Base-by-base conservation (phyloP, 2,113 vertebrate genomes). In the Hippocampus guttulatus region DNA sequence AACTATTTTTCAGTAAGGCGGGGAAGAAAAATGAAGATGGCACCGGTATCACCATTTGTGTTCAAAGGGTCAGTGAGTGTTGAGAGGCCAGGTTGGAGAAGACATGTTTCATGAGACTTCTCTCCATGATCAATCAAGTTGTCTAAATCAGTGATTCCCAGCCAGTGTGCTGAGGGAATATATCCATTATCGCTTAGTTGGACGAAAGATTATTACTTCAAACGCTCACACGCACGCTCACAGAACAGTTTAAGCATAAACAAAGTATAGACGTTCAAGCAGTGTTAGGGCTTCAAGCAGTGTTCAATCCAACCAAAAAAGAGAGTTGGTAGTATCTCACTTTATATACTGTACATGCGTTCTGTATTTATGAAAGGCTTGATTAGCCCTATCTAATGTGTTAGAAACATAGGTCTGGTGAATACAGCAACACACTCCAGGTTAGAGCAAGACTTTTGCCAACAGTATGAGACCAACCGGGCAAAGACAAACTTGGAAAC, bases 111-210 rank as follows among this genome's bases (percentile, higher is more conserved):
- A 62, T 95, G 94, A 91, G 94, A 95, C 90, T 94, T 95, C 85
- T 96, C 92, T 84, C 94, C 94, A 92, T 61, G 16, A 33, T 97
- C 94, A 79, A 96, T 96, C 90, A 97, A 93, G 91, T 95, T 96
- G 87, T 96, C 95, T 98, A 90, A 74, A 81, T 83, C 33, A 38
- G 1, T 38, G 33, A 38, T 38, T 38, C 33, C 33, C 33, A 38
- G 5, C 33, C 33, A 38, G 33, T 38, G 33, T 33, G 30, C 30
- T 33, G 30, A 33, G 5, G 30, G 30, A 33, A 33, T 33, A 33
- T 33, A 33, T 33, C 30, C 30, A 33, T 33, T 33, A 3, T 6
- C 33, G 5, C 33, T 38, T 38, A 38, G 6, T 38, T 38, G 33
- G 33, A 38, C 5, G 33, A 38, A 6, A 38, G 33, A 38, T 38